Evolutionary conservation across 2,113 vertebrate genomes (phyloP).

Genomic region (Strigops habroptila): DNA sequence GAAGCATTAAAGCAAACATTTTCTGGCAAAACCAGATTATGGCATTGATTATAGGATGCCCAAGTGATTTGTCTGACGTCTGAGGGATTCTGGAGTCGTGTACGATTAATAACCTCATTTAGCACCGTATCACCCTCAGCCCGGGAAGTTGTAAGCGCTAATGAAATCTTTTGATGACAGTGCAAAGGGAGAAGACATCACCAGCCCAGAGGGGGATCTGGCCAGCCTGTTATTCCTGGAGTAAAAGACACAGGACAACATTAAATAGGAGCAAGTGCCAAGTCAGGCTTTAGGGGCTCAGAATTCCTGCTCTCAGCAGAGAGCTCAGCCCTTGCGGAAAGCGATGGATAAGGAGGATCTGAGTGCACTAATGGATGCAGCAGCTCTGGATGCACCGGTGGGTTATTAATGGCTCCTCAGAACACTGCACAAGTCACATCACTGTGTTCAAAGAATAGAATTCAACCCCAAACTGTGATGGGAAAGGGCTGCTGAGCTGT

Average conservation of each 20-base stretch:
- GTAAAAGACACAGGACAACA: neutral
- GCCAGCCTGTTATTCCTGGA: neutral
- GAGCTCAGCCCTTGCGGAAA: neutral
- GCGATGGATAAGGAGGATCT: neutral
- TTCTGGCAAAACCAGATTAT: conserved; percentile 57
- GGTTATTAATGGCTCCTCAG: neutral
- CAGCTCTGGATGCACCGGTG: accelerated
- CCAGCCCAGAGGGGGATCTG: conserved; percentile 10
- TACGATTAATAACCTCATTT: conserved; percentile 65
- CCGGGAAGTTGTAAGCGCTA: neutral
- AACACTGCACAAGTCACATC: neutral
- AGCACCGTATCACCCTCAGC: conserved; percentile 24
- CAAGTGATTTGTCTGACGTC: conserved; percentile 48
- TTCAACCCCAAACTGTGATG: neutral
- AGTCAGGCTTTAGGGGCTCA: neutral
- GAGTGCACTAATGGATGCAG: neutral
- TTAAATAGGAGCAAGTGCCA: neutral
- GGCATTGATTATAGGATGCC: conserved; percentile 54
- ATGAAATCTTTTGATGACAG: conserved; percentile 51
- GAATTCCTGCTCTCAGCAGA: conserved; percentile 10
- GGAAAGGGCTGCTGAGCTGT: neutral
- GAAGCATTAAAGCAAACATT: conserved; percentile 45
- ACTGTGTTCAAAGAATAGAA: neutral
- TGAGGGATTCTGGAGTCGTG: conserved; percentile 22
- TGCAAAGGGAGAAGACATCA: neutral